Percentiles rank a stretch among this genome's conserved stretches.
These are phyloP conservation scores for Azorinus chamasolen DNA, from an alignment of 2,888 invertebrate species.

Conservation along the genomic window DNA sequence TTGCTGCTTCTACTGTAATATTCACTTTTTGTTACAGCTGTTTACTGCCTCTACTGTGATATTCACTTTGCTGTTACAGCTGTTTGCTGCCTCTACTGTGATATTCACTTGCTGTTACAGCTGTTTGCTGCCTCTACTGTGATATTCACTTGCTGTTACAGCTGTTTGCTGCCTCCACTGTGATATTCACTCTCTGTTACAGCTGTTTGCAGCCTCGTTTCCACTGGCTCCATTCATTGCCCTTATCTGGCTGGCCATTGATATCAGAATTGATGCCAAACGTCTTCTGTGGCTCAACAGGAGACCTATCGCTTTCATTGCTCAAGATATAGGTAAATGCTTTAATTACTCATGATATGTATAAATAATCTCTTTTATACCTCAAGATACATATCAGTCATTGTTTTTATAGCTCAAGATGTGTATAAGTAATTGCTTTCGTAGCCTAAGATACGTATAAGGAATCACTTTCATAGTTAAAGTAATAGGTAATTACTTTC, in stretches of 20 bases:
- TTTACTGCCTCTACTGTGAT: too few species aligned
- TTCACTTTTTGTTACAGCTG: slow-evolving; percentile 55
- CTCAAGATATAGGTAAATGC: slow-evolving; percentile 85
- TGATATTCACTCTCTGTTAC: slow-evolving; percentile 49
- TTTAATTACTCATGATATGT: too few species aligned
- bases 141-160: slow-evolving; percentile 6
- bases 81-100: too few species aligned
- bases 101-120: too few species aligned
- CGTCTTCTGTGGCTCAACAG: slow-evolving; percentile 86
- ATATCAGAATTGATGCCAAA: slow-evolving; percentile 85
- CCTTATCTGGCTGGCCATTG: slow-evolving; percentile 84
- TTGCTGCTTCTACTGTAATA: neutral
- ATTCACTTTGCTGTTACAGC: too few species aligned
- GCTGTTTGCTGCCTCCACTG: neutral
- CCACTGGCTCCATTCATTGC: slow-evolving; percentile 87
- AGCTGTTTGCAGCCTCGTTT: slow-evolving; percentile 87
- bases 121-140: neutral
- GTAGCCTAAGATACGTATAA: too few species aligned
- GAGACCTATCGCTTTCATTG: slow-evolving; percentile 84
- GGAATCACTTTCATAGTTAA: too few species aligned
- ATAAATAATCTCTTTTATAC: too few species aligned
- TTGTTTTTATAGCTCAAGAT: too few species aligned
- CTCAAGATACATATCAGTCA: too few species aligned
- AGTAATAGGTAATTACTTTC: too few species aligned
- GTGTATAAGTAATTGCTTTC: too few species aligned